A percentile compares a stretch with the other conserved stretches of the same genome.
These are phyloP conservation scores for Cepaea nemoralis DNA, from an alignment of 1,140 invertebrate species.

Conservation along the genomic window DNA sequence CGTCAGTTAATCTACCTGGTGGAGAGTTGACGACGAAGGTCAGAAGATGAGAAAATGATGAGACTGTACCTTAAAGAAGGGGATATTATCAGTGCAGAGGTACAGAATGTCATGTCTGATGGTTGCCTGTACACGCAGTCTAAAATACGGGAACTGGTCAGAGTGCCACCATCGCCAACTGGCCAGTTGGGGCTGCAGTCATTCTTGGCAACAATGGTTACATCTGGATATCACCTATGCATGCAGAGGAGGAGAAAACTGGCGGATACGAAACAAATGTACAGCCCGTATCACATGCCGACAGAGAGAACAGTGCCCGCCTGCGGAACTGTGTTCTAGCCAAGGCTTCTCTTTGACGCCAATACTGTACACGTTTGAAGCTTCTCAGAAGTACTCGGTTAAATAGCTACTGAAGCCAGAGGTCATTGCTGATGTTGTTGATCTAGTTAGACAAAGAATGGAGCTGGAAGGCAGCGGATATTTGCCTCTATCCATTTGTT, in stretches of 20 bases:
- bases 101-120: constrained; percentile 92
- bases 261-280: constrained; percentile 87
- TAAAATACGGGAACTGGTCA: constrained; percentile 96
- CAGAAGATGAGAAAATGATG: constrained; percentile 97
- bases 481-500: background rate
- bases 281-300: constrained; percentile 80
- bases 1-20: constrained; percentile 95
- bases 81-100: constrained; percentile 97
- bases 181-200: constrained; percentile 89
- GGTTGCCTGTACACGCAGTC: constrained; percentile 93
- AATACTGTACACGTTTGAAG: constrained; percentile 91
- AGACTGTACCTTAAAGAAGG: constrained; percentile 93
- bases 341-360: constrained; percentile 92
- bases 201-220: constrained; percentile 98
- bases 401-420: constrained; percentile 86
- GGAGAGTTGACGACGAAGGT: constrained; percentile 92
- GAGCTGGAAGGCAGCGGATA: constrained; percentile 56
- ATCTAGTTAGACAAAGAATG: constrained; percentile 60
- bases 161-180: constrained; percentile 92
- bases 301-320: constrained; percentile 87
- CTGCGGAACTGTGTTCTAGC: constrained; percentile 90
- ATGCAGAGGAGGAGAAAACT: constrained; percentile 78
- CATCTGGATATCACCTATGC: constrained; percentile 90
- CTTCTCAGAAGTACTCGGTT: constrained; percentile 84
- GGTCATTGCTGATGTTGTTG: constrained; percentile 82